Conservation (phyloP, 1,140 invertebrate genomes). For the Acromyrmex charruanus region DNA sequence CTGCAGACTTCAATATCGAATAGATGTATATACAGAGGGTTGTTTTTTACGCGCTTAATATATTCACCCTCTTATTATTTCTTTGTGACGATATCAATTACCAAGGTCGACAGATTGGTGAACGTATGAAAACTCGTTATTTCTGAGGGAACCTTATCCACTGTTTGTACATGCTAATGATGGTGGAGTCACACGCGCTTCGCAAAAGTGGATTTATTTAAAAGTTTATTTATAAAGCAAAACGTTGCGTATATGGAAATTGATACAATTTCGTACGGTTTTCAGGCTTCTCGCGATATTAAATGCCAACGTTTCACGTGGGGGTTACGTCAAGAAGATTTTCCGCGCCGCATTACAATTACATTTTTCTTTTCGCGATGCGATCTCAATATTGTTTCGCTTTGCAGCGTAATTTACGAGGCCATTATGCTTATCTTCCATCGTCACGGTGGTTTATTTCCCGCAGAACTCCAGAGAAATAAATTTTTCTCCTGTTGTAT, state of each 20-base stretch:
- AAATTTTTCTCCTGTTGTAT: constrained; percentile 6
- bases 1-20: background rate
- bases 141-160: constrained; percentile 15
- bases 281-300: constrained; percentile 10
- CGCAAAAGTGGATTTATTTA: constrained; percentile 1
- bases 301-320: background rate
- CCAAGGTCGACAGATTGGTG: background rate
- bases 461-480: background rate
- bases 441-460: background rate
- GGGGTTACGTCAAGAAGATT: background rate
- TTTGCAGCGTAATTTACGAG: constrained; percentile 29
- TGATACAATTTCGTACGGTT: constrained; percentile 23
- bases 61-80: constrained; percentile 7
- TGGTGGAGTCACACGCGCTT: too few relatives aligned
- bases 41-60: background rate
- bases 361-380: constrained; percentile 3
- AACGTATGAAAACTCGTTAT: background rate
- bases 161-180: constrained; percentile 51
- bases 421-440: constrained; percentile 18
- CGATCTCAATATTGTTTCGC: constrained; percentile 16
- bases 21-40: background rate
- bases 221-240: constrained; percentile 2
- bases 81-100: constrained; percentile 29
- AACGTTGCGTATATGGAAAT: constrained; percentile 3
- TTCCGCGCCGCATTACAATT: constrained; percentile 5